Evolutionary conservation across 2,797 vertebrate genomes (phyloP).

Genomic region (Myotis vivesi): DNA sequence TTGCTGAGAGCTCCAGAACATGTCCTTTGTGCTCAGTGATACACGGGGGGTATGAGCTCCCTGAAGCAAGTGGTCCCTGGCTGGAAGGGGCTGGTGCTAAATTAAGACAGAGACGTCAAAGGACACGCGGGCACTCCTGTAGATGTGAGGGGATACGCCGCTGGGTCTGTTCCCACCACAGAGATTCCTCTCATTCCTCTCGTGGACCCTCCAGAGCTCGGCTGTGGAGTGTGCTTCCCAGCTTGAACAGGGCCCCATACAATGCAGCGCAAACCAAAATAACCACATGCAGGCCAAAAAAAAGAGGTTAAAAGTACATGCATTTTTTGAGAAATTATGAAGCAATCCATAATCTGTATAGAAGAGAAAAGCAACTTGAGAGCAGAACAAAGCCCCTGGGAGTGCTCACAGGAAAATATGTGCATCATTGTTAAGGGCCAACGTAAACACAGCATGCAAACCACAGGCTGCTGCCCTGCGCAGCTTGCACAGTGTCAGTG

Average conservation of each 20-base stretch:
- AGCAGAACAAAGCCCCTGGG: conserved; percentile 23
- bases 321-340: background rate
- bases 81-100: background rate
- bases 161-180: background rate
- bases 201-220: background rate
- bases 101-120: background rate
- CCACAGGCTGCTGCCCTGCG: conserved; percentile 32
- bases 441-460: conserved; percentile 21
- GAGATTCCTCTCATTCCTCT: background rate
- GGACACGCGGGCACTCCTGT: background rate
- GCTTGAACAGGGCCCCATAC: background rate
- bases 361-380: conserved; percentile 22
- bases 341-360: background rate
- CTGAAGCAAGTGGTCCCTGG: background rate
- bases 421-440: background rate
- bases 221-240: background rate
- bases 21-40: background rate
- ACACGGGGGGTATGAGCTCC: background rate
- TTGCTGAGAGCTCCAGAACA: background rate
- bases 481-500: conserved; percentile 40
- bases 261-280: background rate
- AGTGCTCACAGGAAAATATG: background rate
- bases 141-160: accelerated
- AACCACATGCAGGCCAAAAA: background rate
- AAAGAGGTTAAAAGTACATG: background rate